Base-by-base conservation (phyloP, 2,113 vertebrate genomes). In the Nestor notabilis region DNA sequence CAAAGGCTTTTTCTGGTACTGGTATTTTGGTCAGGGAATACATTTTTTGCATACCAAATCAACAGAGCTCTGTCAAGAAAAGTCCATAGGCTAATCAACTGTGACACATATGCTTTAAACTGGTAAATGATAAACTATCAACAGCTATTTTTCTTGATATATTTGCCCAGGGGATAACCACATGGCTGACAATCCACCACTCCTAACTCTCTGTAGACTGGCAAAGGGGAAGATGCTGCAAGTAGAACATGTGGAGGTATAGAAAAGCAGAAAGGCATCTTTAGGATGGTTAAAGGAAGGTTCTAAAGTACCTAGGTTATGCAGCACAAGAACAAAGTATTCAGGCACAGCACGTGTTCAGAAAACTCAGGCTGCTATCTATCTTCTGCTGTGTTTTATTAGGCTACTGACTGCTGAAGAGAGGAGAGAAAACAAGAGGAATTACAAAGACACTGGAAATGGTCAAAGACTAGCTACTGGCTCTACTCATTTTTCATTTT, bases 401-500 rank as follows among this genome's bases (percentile, higher is more conserved):
- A 66, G 77, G 24, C 56, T 86, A 37, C 53, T 84, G 52, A 64
- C 43, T 93, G 74, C 52, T 68, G 39, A 87, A 87, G 78, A 82
- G 29, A 75, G 27, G 43, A 60, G 2, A 61, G 63, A 85, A 88
- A 93, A 80, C 39, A 80, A 88, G 64, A 90, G 64, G 39, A 89
- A 92, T 93, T 87, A 77, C 60, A 90, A 88, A 94, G 74, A 83
- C 75, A 70, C 21, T 35, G 63, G 64, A 85, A 60, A 0, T 89
- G 61, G 84, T 71, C 61, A 89, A 90, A 96, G 76, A 60, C 76
- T 87, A 90, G 60, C 68, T 81, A 58, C 72, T 56, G 20, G 18
- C 33, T 90, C 43, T 43, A 60, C 23, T 90, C 3, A 77, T 89
- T 95, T 96, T 94, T 96, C 83, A 90, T 71, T 61, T 87, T 24